phyloP scores from a whole-genome alignment of 2,113 vertebrate species.

The Toxotes jaculatrix region DNA sequence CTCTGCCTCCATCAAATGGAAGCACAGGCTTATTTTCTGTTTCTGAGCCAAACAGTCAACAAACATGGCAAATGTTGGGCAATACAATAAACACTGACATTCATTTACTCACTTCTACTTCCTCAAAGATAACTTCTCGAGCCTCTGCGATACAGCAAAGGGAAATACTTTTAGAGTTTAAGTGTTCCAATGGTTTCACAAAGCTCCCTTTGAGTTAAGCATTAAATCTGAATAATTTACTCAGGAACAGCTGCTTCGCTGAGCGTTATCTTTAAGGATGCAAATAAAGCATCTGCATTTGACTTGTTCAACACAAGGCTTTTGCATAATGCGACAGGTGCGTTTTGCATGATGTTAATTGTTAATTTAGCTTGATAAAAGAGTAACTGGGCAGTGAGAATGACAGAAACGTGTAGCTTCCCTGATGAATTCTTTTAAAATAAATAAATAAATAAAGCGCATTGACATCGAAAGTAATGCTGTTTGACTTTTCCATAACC shows the following conservation, averaged over 20 bases:
- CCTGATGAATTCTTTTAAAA: no score
- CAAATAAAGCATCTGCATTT: not conserved
- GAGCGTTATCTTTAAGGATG: not conserved
- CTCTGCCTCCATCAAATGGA: not conserved
- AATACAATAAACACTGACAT: conserved; percentile 9
- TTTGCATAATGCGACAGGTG: not conserved
- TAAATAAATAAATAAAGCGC: no score
- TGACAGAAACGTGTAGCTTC: no score
- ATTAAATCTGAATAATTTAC: not conserved
- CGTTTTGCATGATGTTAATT: not conserved
- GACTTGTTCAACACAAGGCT: not conserved
- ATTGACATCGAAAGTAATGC: not conserved
- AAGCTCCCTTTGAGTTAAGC: not conserved
- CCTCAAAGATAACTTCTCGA: not conserved
- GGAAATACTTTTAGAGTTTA: not conserved
- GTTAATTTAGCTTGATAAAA: no score
- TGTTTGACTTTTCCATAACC: no score
- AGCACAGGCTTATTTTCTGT: not conserved
- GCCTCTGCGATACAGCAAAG: not conserved
- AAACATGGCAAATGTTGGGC: not conserved
- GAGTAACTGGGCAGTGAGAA: no score
- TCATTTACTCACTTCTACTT: not conserved
- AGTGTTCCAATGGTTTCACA: not conserved
- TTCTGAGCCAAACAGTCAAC: not conserved
- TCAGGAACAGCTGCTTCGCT: not conserved